These are phyloP conservation scores for Hippocampus comes DNA, from an alignment of 2,113 vertebrate genomes.

Conservation along the genomic window DNA sequence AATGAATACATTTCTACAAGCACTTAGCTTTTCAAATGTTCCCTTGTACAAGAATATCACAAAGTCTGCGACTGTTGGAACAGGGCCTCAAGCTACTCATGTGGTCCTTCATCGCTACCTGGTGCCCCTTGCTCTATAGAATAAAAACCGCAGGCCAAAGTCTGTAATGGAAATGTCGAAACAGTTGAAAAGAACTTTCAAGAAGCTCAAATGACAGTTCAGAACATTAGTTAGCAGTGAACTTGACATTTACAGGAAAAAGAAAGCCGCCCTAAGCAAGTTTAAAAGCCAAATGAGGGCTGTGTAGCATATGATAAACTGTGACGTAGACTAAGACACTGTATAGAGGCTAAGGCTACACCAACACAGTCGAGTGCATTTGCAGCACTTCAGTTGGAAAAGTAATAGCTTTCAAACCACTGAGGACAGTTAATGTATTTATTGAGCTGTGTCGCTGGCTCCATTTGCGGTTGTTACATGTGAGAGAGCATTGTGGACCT, in stretches of 20 bases:
- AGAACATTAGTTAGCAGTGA: constrained; percentile 17
- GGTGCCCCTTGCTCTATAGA: too few relatives aligned
- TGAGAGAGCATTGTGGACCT: constrained; percentile 64
- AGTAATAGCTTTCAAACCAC: constrained; percentile 57
- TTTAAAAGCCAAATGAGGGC: constrained; percentile 13
- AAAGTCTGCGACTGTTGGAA: not conserved
- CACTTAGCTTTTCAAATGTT: not conserved
- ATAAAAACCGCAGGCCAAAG: not conserved
- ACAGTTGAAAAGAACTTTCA: not conserved
- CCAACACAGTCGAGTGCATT: constrained; percentile 28
- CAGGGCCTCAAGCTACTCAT: not conserved
- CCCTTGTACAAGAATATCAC: not conserved
- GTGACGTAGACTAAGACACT: constrained; percentile 18
- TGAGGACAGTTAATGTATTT: constrained; percentile 59
- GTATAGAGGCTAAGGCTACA: constrained; percentile 30
- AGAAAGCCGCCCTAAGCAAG: constrained; percentile 4
- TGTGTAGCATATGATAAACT: constrained; percentile 28
- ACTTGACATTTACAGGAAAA: not conserved
- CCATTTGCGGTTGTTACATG: constrained; percentile 55
- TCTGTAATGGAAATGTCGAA: too few relatives aligned
- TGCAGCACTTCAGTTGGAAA: constrained; percentile 52
- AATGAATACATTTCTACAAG: not conserved
- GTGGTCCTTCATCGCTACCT: too few relatives aligned
- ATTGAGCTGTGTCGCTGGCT: constrained; percentile 57
- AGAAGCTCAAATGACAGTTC: constrained; percentile 5